Evolutionary conservation across 2,888 invertebrate species (phyloP), one percentile per base, ranked within the genome.

Genomic region (Vanessa cardui): DNA sequence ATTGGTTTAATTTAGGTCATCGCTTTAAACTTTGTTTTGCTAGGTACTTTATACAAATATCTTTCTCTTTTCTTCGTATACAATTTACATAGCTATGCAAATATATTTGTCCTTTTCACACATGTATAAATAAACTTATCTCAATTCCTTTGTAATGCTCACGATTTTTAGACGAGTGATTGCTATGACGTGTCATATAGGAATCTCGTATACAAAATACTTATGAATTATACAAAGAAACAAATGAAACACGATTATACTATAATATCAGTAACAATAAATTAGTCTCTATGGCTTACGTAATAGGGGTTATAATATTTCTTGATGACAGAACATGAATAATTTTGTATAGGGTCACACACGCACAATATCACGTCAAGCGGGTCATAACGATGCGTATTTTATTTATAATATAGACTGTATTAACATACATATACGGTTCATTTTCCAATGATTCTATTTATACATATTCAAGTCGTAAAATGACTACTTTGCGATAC

Each of bases 141-240:
- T 63, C 63, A 70, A 62, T 39, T 39, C 12, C 39, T 12, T 39
- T 39, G 12, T 39, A 12, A 39, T 8, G 61, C 62, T 68, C 67
- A 71, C 72, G 66, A 62, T 54, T 69, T 69, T 68, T 54, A 62
- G 65, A 72, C 69, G 64, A 71, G 70, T 72, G 71, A 68, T 66
- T 66, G 45, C 69, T 71, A 74, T 77, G 76, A 76, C 76, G 74
- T 73, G 76, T 75, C 74, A 68, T 67, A 74, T 73, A 71, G 70
- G 73, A 74, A 74, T 76, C 74, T 74, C 70, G 63, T 56, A 56
- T 71, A 68, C 68, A 69, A 70, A 70, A 73, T 59, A 68, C 67
- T 61, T 72, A 69, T 62, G 68, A 70, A 70, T 72, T 70, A 66
- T 59, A 67, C 70, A 72, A 66, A 69, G 62, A 65, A 64, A 69